Evolutionary conservation across 2,113 vertebrate species (phyloP).

Genomic region (Syngnathus scovelli): DNA sequence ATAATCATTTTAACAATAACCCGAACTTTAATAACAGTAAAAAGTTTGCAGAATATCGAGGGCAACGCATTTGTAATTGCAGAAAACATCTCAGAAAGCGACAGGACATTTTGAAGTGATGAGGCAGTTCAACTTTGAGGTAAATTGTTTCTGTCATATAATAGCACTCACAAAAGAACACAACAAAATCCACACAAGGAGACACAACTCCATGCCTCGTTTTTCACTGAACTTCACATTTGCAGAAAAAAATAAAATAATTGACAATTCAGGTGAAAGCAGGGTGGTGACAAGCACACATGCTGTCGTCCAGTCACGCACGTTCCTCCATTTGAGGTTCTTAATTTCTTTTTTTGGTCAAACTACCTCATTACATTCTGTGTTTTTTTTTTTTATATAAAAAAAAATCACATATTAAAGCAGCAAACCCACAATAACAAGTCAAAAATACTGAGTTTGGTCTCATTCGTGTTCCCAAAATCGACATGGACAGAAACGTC

Average conservation of each 20-base stretch:
- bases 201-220: slow-evolving; percentile 68
- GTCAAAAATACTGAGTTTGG: slow-evolving; percentile 74
- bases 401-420: slow-evolving; percentile 62
- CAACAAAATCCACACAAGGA: slow-evolving; percentile 60
- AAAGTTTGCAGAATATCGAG: slow-evolving; percentile 74
- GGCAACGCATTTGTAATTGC: slow-evolving; percentile 67
- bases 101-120: slow-evolving; percentile 72
- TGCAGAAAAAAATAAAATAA: slow-evolving; percentile 51
- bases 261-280: slow-evolving; percentile 65
- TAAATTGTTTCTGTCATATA: slow-evolving; percentile 75
- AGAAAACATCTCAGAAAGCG: slow-evolving; percentile 70
- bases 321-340: slow-evolving; percentile 40
- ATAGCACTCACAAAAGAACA: slow-evolving; percentile 74
- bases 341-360: slow-evolving; percentile 47
- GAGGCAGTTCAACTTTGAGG: slow-evolving; percentile 79
- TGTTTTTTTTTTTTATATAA: too few relatives aligned
- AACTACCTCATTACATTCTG: slow-evolving; percentile 70
- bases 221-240: slow-evolving; percentile 60
- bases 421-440: slow-evolving; percentile 69
- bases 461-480: slow-evolving; percentile 65
- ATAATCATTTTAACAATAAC: slow-evolving; percentile 67
- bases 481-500: slow-evolving; percentile 61
- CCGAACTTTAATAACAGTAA: slow-evolving; percentile 77
- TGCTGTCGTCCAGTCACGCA: slow-evolving; percentile 68
- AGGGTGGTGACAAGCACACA: slow-evolving; percentile 69